Evolutionary conservation across 2,888 invertebrate genomes (phyloP), one percentile per base, ranked within the genome.

Genomic region (Callyntrura sp.): DNA sequence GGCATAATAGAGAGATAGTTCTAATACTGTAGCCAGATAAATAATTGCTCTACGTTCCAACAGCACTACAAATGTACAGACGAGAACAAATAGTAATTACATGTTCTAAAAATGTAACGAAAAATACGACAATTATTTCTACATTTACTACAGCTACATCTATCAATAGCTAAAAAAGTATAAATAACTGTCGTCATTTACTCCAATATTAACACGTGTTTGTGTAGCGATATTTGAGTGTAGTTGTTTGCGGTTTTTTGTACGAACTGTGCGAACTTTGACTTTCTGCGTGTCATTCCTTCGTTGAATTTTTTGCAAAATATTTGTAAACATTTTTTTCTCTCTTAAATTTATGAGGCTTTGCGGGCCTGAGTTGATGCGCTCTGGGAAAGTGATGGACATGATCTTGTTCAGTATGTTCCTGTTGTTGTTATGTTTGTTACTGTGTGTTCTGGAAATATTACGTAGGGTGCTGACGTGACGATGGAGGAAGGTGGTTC

Each of bases 351-450:
- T 60, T 17, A 17, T 60, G 57, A n/a, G 57, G 14, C 51, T 1
- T 51, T 2, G 51, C 1, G 3, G 1, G 51, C 9, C 14, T 2
- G 3, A 51, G 35, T 35, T 35, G 35, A 51, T 51, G 2, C n/a
- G 9, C 14, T 5, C 9, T 51, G 51, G 51, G 9, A 51, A 51
- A 12, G 51, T 57, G 57, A 17, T 35, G 35, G 57, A n/a, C 14
- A 17, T 25, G 62, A 23, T 62, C 23, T 23, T 20, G n/a, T 62
- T 20, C 23, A 35, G n/a, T 65, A n/a, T n/a, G 65, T 65, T 65
- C 65, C 65, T 65, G 65, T 35, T 28, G 65, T 14, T 65, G 28
- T 62, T 62, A 57, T 57, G 14, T 57, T 57, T 57, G 57, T n/a
- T 17, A 17, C 17, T 65, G 65, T 65, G 65, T 65, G 25, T 65